Conservation (phyloP, 2,113 vertebrate species). For the Furnarius figulus region DNA sequence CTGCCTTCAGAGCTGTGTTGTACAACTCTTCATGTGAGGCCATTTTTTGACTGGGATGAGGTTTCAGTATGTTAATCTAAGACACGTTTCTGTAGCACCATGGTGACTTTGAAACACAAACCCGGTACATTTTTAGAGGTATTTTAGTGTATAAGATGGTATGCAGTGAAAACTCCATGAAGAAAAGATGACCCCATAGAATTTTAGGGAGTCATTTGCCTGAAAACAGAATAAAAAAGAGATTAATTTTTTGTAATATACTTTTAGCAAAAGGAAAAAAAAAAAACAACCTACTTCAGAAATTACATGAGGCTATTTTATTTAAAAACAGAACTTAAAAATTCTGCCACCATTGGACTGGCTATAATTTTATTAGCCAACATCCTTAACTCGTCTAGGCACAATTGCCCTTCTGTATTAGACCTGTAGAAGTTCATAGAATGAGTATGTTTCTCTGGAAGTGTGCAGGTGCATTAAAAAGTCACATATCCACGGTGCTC, state of each 20-base stretch:
- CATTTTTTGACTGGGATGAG: background rate
- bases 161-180: background rate
- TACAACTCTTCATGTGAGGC: background rate
- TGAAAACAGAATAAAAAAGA: background rate
- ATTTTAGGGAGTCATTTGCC: background rate
- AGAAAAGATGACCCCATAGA: background rate
- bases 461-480: background rate
- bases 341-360: background rate
- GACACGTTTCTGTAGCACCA: accelerated
- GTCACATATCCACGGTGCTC: accelerated
- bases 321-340: background rate
- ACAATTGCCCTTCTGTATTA: background rate
- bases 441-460: background rate
- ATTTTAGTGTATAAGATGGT: background rate
- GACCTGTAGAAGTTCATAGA: background rate
- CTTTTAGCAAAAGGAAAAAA: background rate
- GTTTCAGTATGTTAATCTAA: background rate
- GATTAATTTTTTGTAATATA: background rate
- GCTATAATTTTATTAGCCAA: background rate
- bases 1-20: background rate
- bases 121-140: background rate
- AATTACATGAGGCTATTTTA: background rate
- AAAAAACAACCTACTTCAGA: too few relatives aligned
- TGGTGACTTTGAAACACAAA: background rate
- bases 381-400: background rate